Evolutionary conservation across 2,113 vertebrate species (phyloP), one percentile per base, ranked within the genome.

Genomic region (Leptocoma aspasia): DNA sequence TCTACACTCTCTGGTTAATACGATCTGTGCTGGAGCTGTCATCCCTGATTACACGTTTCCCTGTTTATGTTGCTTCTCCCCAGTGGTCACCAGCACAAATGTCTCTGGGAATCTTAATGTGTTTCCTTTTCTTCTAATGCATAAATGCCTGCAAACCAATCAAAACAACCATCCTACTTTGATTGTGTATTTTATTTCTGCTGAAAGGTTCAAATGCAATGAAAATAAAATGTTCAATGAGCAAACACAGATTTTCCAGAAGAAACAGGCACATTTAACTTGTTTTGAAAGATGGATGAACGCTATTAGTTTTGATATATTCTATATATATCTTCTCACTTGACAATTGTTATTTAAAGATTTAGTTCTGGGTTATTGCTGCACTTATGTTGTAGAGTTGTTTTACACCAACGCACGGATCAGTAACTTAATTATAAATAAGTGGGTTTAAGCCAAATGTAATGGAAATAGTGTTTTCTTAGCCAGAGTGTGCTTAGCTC

Each of bases 251-350:
- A 59, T 88, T 91, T 89, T 89, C 31, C 69, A 56, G 69, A 52
- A 71, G 83, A 73, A 94, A 64, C 45, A 53, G 69, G 22, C 73
- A 71, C 65, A 35, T 66, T 86, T 73, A 79, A 52, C 61, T 66
- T 89, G 81, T 89, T 96, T 84, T 84, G 93, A 91, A 92, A 75
- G 86, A 71, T 68, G 89, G 83, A 81, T 91, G 86, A 86, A 61
- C 9, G 2, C 64, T 81, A 61, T 91, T 96, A 86, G 68, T 95
- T 94, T 92, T 85, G 56, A 81, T 91, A 66, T 59, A 64, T 92
- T 90, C 61, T 84, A 35, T 91, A 87, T 81, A 24, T 79, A 79
- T 85, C 69, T 80, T 39, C 71, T 79, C 76, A 22, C 71, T 93
- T 81, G 77, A 65, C 77, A 94, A 64, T 76, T 86, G 65, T 72